Evolutionary conservation across 2,113 vertebrate genomes (phyloP), one percentile per base, ranked within the genome.

Genomic region (Vulpes vulpes): DNA sequence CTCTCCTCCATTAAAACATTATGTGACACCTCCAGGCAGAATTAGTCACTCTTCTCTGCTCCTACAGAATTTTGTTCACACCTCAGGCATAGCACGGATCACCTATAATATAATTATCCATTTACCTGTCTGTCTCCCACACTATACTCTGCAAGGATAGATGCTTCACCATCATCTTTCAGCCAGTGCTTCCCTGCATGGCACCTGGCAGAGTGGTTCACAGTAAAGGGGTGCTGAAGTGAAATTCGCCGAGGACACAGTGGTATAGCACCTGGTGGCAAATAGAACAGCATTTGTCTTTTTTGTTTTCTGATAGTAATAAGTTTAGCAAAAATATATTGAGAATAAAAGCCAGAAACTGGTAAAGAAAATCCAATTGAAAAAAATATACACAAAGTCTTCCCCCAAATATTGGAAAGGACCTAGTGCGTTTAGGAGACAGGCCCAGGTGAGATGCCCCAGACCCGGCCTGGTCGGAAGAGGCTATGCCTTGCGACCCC

Each of bases 261-360:
- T 49, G 51, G 90, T 27, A 43, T 35, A 55, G 93, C 17, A 76
- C 32, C 67, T 30, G 15, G 35, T 55, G 57, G 49, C 23, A 94
- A 95, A 85, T 67, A 19, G 76, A 60, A 93, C 23, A 15, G 82
- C n/a, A 51, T 43, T 93, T 79, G 9, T 23, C 51, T 53, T 82
- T 86, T 94, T 55, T 15, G 5, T 94, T 97, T 86, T 71, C 80
- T 71, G 74, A 14, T 85, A 43, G 43, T 43, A 93, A 89, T 32
- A 53, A 55, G 80, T 91, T 97, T 95, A 97, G 96, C 96, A 97
- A 97, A 95, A 89, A 93, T 91, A 95, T 87, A 97, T n/a, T 97
- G 94, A 93, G 64, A 64, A 84, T 92, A 94, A 97, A 97, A 94
- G 51, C 57, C 82, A 96, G 80, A 96, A 95, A 94, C 14, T 82